Evolutionary conservation across 2,888 invertebrate species (phyloP).

Genomic region (Macrosiphum euphorbiae): DNA sequence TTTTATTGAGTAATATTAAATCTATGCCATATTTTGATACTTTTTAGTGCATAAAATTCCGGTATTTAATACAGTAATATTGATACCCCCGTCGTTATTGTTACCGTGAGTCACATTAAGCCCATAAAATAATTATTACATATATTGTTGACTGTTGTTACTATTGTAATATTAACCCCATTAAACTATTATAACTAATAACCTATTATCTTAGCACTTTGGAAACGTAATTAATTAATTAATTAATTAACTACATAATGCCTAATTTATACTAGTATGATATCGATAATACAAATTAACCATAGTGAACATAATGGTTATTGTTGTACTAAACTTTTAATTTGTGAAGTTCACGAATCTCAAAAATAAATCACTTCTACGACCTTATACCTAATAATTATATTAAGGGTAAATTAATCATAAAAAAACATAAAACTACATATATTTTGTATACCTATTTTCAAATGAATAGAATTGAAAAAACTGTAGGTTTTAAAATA

Average conservation of each 20-base stretch:
- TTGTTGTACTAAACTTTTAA: neutral
- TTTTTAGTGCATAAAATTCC: too few species aligned
- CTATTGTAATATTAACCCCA: neutral
- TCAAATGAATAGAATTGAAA: neutral
- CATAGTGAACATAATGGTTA: neutral
- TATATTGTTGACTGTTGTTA: neutral
- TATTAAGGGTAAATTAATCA: neutral
- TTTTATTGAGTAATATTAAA: too few species aligned
- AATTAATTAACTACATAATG: too few species aligned
- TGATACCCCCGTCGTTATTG: neutral
- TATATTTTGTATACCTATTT: neutral
- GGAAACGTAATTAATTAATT: too few species aligned
- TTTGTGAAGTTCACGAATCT: neutral
- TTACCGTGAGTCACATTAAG: neutral
- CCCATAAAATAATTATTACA: neutral
- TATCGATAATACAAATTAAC: neutral
- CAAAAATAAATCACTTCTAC: neutral
- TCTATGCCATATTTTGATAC: too few species aligned
- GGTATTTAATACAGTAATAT: neutral
- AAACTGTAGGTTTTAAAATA: neutral
- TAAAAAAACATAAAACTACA: neutral
- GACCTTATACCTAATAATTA: neutral
- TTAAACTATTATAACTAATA: neutral
- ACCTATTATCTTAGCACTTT: neutral
- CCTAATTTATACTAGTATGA: neutral